Evolutionary conservation across 2,888 invertebrate genomes (phyloP).

Genomic region (Tenthredo scrophulariae): DNA sequence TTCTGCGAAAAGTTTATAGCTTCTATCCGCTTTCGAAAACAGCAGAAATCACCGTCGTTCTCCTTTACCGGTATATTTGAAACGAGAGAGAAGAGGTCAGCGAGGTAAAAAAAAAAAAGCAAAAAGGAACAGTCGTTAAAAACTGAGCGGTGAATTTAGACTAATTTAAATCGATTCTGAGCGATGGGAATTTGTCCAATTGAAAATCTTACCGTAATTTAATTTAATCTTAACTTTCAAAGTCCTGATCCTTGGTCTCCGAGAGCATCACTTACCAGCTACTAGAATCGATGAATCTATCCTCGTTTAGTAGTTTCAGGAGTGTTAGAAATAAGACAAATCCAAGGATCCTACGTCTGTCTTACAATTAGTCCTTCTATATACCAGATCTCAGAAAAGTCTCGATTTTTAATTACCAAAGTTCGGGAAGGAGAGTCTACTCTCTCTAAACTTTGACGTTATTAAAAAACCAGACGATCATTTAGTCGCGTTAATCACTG

Average conservation of each 20-base stretch:
- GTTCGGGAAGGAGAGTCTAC: background rate
- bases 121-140: background rate
- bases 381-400: background rate
- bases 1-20: background rate
- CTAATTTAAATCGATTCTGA: slow-evolving; percentile 21
- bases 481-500: background rate
- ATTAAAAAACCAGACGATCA: background rate
- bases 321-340: background rate
- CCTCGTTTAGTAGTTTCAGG: background rate
- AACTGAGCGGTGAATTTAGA: background rate
- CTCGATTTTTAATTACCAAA: slow-evolving; percentile 3
- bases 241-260: background rate
- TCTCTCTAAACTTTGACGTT: background rate
- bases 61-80: background rate
- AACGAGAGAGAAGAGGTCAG: background rate
- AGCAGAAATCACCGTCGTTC: background rate
- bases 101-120: background rate
- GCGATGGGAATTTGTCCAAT: background rate
- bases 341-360: background rate
- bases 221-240: slow-evolving; percentile 25
- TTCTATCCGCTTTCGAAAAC: background rate
- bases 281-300: slow-evolving; percentile 24
- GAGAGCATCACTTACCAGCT: background rate
- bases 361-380: background rate
- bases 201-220: slow-evolving; percentile 24